Evolutionary conservation across 1,140 invertebrate species (phyloP), one percentile per base, ranked within the genome.

Genomic region (Pseudachorutes palmiensis): DNA sequence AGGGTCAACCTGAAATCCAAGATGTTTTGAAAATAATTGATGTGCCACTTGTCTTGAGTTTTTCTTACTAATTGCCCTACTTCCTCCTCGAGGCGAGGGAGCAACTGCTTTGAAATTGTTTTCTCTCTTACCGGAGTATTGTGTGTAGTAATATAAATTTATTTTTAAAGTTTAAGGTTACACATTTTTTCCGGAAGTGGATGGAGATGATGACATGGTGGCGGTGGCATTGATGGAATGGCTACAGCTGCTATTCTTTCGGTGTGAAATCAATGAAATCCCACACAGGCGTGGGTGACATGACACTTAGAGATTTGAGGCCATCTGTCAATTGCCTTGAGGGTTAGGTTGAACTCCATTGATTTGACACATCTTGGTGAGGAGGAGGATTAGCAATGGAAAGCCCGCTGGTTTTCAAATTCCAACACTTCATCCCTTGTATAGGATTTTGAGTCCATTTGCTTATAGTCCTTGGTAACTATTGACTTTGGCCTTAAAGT

Each of bases 301-400:
- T 45, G 36, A 45, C 36, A 45, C 36, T 55, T 26, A 9, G 5
- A 55, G 51, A 55, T 12, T 55, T 55, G 12, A 24, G 51, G 12
- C 19, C 51, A 55, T 55, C 51, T 55, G 51, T 55, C 51, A 24
- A 55, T 55, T 55, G 51, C 36, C 36, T 45, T 19, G 36, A 19
- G 9, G 19, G 36, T 12, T 45, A 12, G 36, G 36, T 19, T 45
- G 36, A 45, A n/a, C n/a, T n/a, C n/a, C n/a, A n/a, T n/a, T n/a
- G n/a, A n/a, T n/a, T n/a, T n/a, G n/a, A n/a, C n/a, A n/a, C n/a
- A n/a, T n/a, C n/a, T n/a, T n/a, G n/a, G n/a, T n/a, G n/a, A n/a
- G n/a, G n/a, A n/a, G n/a, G n/a, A n/a, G n/a, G n/a, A n/a, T n/a
- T n/a, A n/a, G n/a, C n/a, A n/a, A n/a, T n/a, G n/a, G n/a, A n/a